Conservation (phyloP, 2,797 vertebrate genomes). For the Peromyscus aztecus region DNA sequence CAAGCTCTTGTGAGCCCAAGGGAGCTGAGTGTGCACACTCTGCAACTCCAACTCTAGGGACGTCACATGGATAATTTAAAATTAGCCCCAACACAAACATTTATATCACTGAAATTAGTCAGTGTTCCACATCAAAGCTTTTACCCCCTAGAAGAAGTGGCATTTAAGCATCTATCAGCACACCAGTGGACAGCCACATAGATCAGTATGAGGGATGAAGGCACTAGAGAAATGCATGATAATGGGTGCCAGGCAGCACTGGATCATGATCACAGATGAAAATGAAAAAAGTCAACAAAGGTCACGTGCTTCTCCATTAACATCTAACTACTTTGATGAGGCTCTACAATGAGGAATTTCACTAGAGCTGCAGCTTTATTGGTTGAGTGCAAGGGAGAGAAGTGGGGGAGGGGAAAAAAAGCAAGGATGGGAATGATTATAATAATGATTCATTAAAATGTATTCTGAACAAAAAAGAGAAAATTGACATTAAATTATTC, state of each 20-base stretch:
- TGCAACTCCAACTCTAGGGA: neutral
- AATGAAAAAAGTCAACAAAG: neutral
- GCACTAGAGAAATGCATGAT: neutral
- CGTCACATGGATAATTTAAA: neutral
- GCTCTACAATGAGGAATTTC: neutral
- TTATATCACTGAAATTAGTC: neutral
- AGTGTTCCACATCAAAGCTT: neutral
- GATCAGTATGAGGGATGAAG: neutral
- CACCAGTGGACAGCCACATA: neutral
- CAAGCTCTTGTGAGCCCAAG: neutral
- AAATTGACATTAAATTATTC: neutral
- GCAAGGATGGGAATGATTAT: neutral
- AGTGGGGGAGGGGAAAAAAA: neutral
- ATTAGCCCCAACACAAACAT: neutral
- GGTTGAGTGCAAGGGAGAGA: neutral
- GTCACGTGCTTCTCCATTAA: neutral
- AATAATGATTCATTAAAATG: neutral
- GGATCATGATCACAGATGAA: neutral
- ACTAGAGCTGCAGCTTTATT: neutral
- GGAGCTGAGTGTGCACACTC: neutral
- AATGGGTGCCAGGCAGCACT: neutral
- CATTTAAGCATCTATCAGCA: neutral
- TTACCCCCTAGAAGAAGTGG: neutral
- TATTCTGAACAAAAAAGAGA: neutral
- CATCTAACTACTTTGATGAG: neutral